Base-by-base conservation (phyloP, 2,113 vertebrate genomes). In the Rhinichthys klamathensis region DNA sequence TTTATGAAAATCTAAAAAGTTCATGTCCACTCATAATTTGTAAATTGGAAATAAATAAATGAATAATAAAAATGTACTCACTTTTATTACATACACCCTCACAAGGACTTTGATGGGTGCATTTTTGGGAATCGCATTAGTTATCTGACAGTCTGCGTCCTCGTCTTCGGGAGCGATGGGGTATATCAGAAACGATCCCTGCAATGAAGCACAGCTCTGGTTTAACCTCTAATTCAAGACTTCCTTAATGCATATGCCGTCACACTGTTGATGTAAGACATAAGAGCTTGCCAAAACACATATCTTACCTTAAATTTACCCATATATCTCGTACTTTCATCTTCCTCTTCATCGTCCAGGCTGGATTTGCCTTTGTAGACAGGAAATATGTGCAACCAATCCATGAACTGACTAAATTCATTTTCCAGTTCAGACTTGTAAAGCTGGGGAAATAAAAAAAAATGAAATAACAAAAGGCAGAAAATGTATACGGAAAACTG, bases 171-270 rank as follows among this genome's bases (percentile, higher is more conserved):
- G 83, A 65, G 95, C 89, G 16, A 96, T 92, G 0, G 97, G 96
- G 87, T 97, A 99, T 88, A 99, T 95, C 46, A 95, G 92, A 90
- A 99, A 98, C 41, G 96, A 99, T 0, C 97, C 97, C 97, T 97
- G 87, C 11, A 88, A 83, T 38, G 80, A 38, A 86, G 46, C n/a
- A 82, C 6, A 77, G 25, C 23, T 15, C 18, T 35, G 38, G 12
- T 70, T 83, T 83, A 83, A 56, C 8, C 67, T 83, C 30, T 41
- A 72, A 70, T 70, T 32, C 49, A 35, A 7, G 10, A 30, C 15
- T 0, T 54, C 44, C 10, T 44, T 44, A n/a, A 63, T 46, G 32
- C 56, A 46, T 30, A 30, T 44, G 35, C 9, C 4, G 4, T 46
- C n/a, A 80, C 23, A 65, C 11, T 46, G 4, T 46, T 44, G 25